A percentile compares a stretch with the other conserved stretches of the same genome.
phyloP scores from a whole-genome alignment of 37 sponge, comb jelly and placozoan genomes.

The Oscarella lobularis region DNA sequence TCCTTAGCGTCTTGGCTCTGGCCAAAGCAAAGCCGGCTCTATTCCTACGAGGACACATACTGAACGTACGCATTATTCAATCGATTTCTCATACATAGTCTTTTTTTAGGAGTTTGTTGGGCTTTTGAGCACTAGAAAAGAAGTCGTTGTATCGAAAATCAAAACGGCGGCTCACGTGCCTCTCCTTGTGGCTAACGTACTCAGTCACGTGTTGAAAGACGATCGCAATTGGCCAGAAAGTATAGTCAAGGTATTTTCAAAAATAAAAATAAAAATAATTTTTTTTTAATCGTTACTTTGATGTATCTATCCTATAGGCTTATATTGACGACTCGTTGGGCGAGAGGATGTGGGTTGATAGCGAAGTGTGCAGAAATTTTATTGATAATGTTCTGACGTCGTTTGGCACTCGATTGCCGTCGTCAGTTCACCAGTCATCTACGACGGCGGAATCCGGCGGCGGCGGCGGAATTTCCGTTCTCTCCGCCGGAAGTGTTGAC shows the following conservation, averaged over 20 bases:
- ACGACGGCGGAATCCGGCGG: too few species aligned
- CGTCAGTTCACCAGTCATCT: neutral
- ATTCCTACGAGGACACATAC: neutral
- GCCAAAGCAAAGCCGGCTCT: neutral
- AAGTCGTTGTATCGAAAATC: slow-evolving; percentile 32
- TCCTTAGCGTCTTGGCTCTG: neutral
- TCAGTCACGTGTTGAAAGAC: slow-evolving; percentile 33
- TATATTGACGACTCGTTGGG: slow-evolving; percentile 75
- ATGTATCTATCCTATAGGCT: slow-evolving; percentile 21
- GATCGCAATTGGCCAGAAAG: slow-evolving; percentile 72
- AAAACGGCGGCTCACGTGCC: slow-evolving; percentile 41
- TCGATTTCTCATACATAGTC: too few species aligned
- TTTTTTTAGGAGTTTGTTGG: neutral
- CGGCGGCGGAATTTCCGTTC: too few species aligned
- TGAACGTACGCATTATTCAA: too few species aligned
- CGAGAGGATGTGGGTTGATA: slow-evolving; percentile 76
- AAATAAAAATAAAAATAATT: too few species aligned
- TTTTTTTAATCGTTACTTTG: neutral
- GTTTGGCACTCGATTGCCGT: slow-evolving; percentile 31
- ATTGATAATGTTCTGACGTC: slow-evolving; percentile 65
- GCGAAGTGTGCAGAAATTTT: slow-evolving; percentile 47
- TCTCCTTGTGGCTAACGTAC: slow-evolving; percentile 36
- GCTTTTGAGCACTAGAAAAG: neutral
- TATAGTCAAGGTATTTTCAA: slow-evolving; percentile 44
- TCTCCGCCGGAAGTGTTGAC: too few species aligned